Evolutionary conservation across 1,140 invertebrate genomes (phyloP).

Genomic region (Leguminivora glycinivorella): DNA sequence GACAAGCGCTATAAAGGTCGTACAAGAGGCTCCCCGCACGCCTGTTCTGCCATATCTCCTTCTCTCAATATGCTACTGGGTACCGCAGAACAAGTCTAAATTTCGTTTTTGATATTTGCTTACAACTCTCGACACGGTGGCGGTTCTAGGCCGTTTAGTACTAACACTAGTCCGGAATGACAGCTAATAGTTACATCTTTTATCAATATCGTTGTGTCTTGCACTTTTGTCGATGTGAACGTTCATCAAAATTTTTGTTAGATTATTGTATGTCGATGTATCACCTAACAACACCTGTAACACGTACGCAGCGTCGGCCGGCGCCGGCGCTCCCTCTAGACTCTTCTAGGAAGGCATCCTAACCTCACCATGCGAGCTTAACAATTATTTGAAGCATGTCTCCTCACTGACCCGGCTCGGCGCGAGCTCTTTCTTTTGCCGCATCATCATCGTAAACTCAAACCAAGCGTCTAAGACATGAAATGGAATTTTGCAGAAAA

Average conservation of each 20-base stretch:
- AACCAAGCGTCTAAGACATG: slow-evolving; percentile 68
- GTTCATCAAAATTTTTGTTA: slow-evolving; percentile 73
- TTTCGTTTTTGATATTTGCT: slow-evolving; percentile 79
- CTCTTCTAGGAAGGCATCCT: slow-evolving; percentile 71
- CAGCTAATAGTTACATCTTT: slow-evolving; percentile 67
- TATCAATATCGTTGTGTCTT: slow-evolving; percentile 73
- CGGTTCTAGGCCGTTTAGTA: slow-evolving; percentile 76
- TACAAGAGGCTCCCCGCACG: slow-evolving; percentile 59
- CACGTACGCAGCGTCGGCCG: slow-evolving; percentile 45
- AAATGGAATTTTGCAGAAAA: slow-evolving; percentile 80
- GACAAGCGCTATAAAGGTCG: slow-evolving; percentile 13
- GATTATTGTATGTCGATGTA: slow-evolving; percentile 74
- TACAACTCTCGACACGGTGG: slow-evolving; percentile 72
- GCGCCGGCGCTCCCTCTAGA: slow-evolving; percentile 61
- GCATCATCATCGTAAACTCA: slow-evolving; percentile 63
- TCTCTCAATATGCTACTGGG: slow-evolving; percentile 45
- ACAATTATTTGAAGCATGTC: slow-evolving; percentile 76
- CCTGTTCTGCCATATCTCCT: slow-evolving; percentile 63
- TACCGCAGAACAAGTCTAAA: slow-evolving; percentile 77
- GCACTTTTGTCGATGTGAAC: slow-evolving; percentile 76
- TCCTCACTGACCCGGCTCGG: slow-evolving; percentile 72
- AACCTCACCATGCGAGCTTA: slow-evolving; percentile 74
- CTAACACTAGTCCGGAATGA: slow-evolving; percentile 74
- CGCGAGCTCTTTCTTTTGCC: slow-evolving; percentile 74
- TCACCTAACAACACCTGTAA: slow-evolving; percentile 69